Conservation (phyloP, 2,888 invertebrate species). For the Caenorhabditis sulstoni region DNA sequence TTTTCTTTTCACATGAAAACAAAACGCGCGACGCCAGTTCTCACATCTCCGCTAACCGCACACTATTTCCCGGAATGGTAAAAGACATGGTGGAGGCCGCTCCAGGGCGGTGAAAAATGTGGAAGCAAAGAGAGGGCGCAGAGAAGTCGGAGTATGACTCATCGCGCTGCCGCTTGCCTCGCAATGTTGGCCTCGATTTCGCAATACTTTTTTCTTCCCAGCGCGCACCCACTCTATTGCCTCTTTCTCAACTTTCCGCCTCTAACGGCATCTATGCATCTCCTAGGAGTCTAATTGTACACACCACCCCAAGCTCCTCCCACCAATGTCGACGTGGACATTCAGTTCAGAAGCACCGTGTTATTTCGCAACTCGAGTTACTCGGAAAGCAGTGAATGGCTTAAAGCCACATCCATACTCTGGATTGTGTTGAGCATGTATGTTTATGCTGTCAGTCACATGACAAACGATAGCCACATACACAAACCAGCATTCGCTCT, state of each 20-base stretch:
- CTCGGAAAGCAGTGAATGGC: neutral
- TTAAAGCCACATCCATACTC: too few species aligned
- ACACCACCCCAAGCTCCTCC: conserved; percentile 23
- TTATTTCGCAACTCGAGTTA: conserved; percentile 31
- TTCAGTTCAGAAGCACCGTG: neutral
- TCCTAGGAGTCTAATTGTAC: conserved; percentile 54
- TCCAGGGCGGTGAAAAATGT: neutral
- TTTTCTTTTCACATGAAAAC: conserved; percentile 7
- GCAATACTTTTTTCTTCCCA: conserved; percentile 33
- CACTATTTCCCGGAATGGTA: conserved; percentile 17
- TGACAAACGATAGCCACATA: too few species aligned
- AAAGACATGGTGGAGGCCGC: conserved; percentile 5
- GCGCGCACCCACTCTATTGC: neutral
- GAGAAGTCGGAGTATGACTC: conserved; percentile 7
- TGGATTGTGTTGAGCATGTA: neutral
- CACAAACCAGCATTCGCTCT: too few species aligned
- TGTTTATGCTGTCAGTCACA: neutral
- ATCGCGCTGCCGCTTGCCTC: neutral
- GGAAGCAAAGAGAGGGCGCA: neutral
- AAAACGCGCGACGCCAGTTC: conserved; percentile 6
- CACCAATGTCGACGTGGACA: conserved; percentile 44
- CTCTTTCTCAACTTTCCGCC: conserved; percentile 4
- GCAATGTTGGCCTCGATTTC: conserved; percentile 54
- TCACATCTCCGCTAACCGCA: neutral
- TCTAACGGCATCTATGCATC: conserved; percentile 44